These are phyloP conservation scores for Papilio machaon DNA, from an alignment of 1,140 invertebrate genomes.

Conservation along the genomic window DNA sequence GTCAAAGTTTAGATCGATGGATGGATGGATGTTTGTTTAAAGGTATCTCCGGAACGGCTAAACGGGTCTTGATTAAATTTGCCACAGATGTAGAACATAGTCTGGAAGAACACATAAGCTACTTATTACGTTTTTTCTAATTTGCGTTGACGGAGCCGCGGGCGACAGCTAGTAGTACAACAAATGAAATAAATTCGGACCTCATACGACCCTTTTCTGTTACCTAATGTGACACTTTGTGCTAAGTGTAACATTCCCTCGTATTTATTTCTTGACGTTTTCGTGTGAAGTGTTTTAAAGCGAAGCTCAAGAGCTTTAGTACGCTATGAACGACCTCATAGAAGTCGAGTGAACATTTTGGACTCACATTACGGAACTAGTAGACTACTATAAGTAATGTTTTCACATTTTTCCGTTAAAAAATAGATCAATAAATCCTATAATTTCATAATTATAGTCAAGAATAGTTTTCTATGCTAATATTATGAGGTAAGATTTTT, in stretches of 20 bases:
- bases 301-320: neutral
- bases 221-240: constrained; percentile 19
- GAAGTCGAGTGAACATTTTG: constrained; percentile 13
- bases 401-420: neutral
- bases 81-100: no score
- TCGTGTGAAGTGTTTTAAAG: constrained; percentile 13
- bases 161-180: neutral
- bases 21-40: no score
- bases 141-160: no score
- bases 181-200: neutral
- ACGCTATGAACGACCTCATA: constrained; percentile 4
- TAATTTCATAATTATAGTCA: no score
- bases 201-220: constrained; percentile 16
- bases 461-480: no score
- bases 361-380: neutral
- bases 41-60: no score
- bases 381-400: neutral
- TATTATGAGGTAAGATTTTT: no score
- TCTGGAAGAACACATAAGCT: no score
- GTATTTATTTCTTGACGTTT: constrained; percentile 23
- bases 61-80: no score
- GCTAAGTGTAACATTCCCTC: constrained; percentile 17
- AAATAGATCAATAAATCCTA: no score
- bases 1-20: no score
- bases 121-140: no score